Percentiles rank a stretch among this genome's conserved stretches.
These are phyloP conservation scores for Kryphioiulus occultus DNA, from an alignment of 2,888 invertebrate genomes.

Conservation along the genomic window DNA sequence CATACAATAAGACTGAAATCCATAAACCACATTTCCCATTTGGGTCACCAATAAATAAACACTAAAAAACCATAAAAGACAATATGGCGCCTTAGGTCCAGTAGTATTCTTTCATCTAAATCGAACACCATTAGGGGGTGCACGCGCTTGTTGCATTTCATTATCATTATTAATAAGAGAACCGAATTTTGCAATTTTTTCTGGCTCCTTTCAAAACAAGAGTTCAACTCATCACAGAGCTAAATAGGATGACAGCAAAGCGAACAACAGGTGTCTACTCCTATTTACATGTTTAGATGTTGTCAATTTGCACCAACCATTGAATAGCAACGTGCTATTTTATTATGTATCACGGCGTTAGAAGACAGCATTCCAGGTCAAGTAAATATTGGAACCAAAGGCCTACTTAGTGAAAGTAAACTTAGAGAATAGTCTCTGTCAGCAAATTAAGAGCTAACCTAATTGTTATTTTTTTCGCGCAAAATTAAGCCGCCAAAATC, in stretches of 20 bases:
- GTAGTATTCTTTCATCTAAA: slow-evolving; percentile 11
- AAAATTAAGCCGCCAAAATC: not conserved
- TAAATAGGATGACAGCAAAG: slow-evolving; percentile 19
- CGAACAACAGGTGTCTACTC: slow-evolving; percentile 14
- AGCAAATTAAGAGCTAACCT: slow-evolving; percentile 10
- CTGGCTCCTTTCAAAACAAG: not conserved
- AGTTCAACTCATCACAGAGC: not conserved
- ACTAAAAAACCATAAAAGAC: slow-evolving; percentile 8
- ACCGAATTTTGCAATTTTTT: not conserved
- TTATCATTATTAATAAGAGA: slow-evolving; percentile 25
- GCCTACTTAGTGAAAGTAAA: slow-evolving; percentile 18
- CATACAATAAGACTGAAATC: not conserved
- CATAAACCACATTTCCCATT: slow-evolving; percentile 7
- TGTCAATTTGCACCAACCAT: slow-evolving; percentile 16
- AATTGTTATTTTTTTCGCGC: not conserved
- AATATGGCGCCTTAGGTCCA: not conserved
- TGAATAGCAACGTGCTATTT: not conserved
- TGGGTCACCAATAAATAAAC: not conserved
- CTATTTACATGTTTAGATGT: slow-evolving; percentile 12
- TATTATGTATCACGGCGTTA: slow-evolving; percentile 20
- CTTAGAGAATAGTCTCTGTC: not conserved
- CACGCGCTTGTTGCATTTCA: not conserved
- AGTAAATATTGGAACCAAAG: slow-evolving; percentile 6
- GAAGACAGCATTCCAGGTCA: slow-evolving; percentile 15
- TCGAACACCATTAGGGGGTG: slow-evolving; percentile 7